phyloP scores from a whole-genome alignment of 2,113 vertebrate genomes.

The Dermatemys mawii region DNA sequence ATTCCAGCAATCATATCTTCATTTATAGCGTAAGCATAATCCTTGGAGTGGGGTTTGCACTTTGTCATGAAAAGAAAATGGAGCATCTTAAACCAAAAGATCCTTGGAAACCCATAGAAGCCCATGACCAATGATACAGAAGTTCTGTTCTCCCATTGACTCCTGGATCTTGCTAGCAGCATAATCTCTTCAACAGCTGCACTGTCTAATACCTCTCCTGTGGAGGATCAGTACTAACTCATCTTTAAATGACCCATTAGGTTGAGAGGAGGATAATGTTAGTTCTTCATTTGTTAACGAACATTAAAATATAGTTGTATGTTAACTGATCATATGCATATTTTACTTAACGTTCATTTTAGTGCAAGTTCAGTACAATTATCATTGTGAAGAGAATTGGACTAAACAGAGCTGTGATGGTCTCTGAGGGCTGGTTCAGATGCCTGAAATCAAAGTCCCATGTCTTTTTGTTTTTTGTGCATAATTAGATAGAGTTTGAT shows the following conservation, averaged over 20 bases:
- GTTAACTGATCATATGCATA: neutral
- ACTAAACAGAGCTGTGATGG: neutral
- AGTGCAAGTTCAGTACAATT: neutral
- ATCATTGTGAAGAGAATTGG: neutral
- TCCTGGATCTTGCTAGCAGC: no score
- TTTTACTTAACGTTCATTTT: neutral
- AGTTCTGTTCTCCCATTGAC: neutral
- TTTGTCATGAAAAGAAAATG: neutral
- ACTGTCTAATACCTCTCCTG: neutral
- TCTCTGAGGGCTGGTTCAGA: neutral
- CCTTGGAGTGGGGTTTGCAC: neutral
- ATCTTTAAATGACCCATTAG: neutral
- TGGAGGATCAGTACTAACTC: neutral
- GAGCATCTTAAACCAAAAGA: neutral
- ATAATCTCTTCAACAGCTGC: no score
- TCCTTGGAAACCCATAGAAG: neutral
- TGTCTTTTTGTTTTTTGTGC: neutral
- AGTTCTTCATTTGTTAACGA: neutral
- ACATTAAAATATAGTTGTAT: neutral
- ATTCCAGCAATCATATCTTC: no score
- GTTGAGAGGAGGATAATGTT: neutral
- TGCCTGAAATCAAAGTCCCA: neutral
- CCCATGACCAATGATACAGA: neutral
- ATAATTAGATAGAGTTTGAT: neutral
- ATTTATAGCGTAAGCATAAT: no score